Evolutionary conservation across 2,888 invertebrate species (phyloP), one percentile per base, ranked within the genome.

Genomic region (Anthoptus insignis): DNA sequence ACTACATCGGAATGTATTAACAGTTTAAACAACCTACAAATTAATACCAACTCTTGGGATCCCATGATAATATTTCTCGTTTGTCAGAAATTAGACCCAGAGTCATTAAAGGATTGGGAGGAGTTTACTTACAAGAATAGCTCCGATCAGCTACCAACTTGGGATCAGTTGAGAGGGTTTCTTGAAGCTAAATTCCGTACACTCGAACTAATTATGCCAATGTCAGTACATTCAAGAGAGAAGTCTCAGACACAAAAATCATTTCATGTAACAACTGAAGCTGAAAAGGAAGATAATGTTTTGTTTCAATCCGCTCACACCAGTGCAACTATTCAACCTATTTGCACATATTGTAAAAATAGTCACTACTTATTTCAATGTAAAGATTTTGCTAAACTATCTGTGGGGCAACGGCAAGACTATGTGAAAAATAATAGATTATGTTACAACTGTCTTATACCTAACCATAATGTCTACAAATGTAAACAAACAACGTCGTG

Each of bases 101-200:
- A 68, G 56, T 58, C 67, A 42, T 65, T 61, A 19, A 71, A 67
- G 47, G 65, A 63, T 6, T 71, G 68, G 68, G 68, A 71, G 64
- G 64, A 65, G 32, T 52, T 34, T 54, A 37, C 54, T 27, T 54
- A 54, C 13, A 32, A 58, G 11, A 50, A 39, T 52, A 34, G 56
- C 24, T 47, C 47, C 5, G 69, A 66, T 34, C 42, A 66, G n/a
- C 29, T 68, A 53, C 65, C 68, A 14, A 65, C 49, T 2, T 68
- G 64, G 64, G 39, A 42, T 29, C 37, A 13, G 27, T 42, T 64
- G 27, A 49, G 37, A 29, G 47, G 42, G 7, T 77, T 77, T 66
- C 53, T 76, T 11, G 73, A 77, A 65, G 19, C 64, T 1, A 73
- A 70, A 49, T 77, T 76, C 58, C 65, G 75, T 11, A 68, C 74